Conservation (phyloP, 2,888 invertebrate genomes). For the Onthophagus sagittarius region DNA sequence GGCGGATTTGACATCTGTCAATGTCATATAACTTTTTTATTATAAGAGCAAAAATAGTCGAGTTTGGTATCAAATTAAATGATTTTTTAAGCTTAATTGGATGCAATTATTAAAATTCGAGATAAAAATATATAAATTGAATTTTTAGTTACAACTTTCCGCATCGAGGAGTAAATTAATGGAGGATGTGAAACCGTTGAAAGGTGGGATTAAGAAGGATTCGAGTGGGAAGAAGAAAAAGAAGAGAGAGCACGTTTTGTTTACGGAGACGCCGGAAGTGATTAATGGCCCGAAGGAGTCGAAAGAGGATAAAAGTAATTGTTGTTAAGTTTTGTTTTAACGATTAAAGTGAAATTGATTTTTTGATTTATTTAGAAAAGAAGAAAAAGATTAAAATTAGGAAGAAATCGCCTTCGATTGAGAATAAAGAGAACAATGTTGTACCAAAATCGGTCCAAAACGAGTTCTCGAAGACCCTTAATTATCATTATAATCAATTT, state of each 20-base stretch:
- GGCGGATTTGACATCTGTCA: no score
- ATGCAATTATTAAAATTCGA: no score
- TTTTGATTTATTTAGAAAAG: neutral
- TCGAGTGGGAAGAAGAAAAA: conserved; percentile 1
- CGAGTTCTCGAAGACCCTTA: neutral
- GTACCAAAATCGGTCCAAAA: neutral
- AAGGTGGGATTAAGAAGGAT: conserved; percentile 7
- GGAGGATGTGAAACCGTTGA: neutral
- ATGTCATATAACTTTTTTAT: no score
- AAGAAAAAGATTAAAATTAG: neutral
- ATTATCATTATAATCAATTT: neutral
- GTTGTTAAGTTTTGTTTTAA: neutral
- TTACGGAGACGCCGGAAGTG: conserved; percentile 12
- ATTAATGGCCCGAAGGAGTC: neutral
- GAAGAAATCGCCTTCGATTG: neutral
- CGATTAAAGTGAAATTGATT: neutral
- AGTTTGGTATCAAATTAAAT: no score
- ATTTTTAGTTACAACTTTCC: neutral
- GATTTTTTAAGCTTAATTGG: no score
- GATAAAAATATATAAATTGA: no score
- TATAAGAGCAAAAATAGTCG: no score
- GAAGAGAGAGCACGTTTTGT: conserved; percentile 15
- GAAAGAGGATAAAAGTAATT: neutral
- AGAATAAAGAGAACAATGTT: neutral
- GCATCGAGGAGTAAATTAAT: neutral